Conservation (phyloP, 2,113 vertebrate species). For the Anoura caudifer region DNA sequence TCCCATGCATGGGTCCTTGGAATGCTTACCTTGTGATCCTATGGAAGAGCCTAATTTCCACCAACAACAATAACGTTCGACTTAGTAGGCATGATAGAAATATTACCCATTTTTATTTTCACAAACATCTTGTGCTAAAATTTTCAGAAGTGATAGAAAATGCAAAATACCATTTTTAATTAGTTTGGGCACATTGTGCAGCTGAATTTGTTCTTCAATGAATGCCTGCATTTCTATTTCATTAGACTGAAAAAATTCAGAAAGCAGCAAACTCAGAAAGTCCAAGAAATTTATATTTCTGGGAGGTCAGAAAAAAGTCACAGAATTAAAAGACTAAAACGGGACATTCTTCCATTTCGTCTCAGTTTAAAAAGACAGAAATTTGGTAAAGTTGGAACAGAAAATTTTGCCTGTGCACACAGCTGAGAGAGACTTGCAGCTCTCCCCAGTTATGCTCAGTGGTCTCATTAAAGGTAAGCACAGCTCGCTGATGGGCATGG, state of each 20-base stretch:
- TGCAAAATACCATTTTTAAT: neutral
- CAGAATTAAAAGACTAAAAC: neutral
- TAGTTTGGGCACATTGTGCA: neutral
- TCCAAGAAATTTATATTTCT: neutral
- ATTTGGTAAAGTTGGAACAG: neutral
- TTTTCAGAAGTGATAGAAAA: neutral
- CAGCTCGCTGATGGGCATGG: accelerated
- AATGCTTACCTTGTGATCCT: too few relatives aligned
- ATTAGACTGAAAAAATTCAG: neutral
- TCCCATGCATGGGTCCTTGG: too few relatives aligned
- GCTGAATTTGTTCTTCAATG: neutral
- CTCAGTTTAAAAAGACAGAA: neutral
- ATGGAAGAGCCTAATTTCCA: too few relatives aligned
- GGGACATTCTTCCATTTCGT: neutral
- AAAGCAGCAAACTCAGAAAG: neutral
- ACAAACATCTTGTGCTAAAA: neutral
- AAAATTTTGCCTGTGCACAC: neutral
- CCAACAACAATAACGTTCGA: neutral
- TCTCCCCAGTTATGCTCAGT: too few relatives aligned
- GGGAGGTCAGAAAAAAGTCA: neutral
- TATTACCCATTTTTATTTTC: neutral
- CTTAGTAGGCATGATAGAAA: neutral
- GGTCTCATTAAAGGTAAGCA: neutral
- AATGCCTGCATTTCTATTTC: neutral
- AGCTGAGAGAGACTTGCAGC: neutral